Base-by-base conservation (phyloP, 2,797 vertebrate species). In the Rousettus madagascariensis region DNA sequence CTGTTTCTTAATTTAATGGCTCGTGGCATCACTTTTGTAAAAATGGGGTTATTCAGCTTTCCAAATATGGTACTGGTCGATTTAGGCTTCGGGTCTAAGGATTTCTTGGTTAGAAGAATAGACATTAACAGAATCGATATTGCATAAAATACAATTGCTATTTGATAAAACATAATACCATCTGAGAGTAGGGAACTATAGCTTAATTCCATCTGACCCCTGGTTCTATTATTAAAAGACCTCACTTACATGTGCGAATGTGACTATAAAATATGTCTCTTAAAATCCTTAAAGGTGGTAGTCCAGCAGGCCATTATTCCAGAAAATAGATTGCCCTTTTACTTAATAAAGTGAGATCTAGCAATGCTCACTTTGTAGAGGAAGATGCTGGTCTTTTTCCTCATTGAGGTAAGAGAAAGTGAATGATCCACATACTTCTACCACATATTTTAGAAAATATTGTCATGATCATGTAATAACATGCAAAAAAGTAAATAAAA, bases 31-130 rank as follows among this genome's bases (percentile, higher is more conserved):
- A 46, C 33, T 61, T 71, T 26, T 68, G 49, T 33, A 65, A 83
- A 85, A 20, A 86, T 0, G 4, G 49, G 9, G n/a, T 74, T 30
- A 79, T 28, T 51, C 55, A 22, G 66, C 78, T 80, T 91, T 78
- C 83, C 41, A 79, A 93, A 71, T 16, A 79, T 8, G 55, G 66
- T 38, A 85, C 22, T 36, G 30, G 66, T 65, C 10, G 2, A 79
- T 57, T 20, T 82, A 86, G 91, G 72, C 19, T 84, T 78, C 77
- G 79, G 78, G 71, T 57, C 17, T 78, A 91, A 95, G 41, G 43
- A 94, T 20, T 46, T 88, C 33, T 91, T 95, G 91, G 82, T 95
- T 93, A 95, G 51, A 96, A 92, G 74, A 93, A 36, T 20, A 63
- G 91, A 85, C 6, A 63, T 92, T 97, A 95, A 94, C 24, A 5